Evolutionary conservation across 2,888 invertebrate genomes (phyloP).

Genomic region (Chromoteleia sp.): DNA sequence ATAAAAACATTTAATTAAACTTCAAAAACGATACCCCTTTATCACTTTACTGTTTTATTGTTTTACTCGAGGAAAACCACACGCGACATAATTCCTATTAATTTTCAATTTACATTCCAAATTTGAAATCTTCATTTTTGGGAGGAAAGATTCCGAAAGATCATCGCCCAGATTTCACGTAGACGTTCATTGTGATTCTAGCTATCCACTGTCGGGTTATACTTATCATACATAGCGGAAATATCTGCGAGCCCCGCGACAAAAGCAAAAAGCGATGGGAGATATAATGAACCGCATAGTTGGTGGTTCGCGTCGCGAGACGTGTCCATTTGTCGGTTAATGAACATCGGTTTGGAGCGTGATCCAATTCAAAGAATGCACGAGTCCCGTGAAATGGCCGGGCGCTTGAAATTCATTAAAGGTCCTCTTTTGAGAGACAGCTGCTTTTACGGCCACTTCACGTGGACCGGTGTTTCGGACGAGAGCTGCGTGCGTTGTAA

Average conservation of each 20-base stretch:
- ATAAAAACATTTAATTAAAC: too few species aligned
- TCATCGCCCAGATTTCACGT: neutral
- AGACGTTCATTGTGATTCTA: conserved; percentile 7
- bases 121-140: neutral
- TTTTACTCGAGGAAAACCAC: too few species aligned
- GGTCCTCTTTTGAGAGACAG: conserved; percentile 34
- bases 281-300: conserved; percentile 51
- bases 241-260: neutral
- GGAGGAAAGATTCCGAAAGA: neutral
- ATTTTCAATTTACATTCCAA: neutral
- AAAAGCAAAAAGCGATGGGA: conserved; percentile 30
- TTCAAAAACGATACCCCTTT: too few species aligned
- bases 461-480: conserved; percentile 32
- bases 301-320: conserved; percentile 24
- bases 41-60: too few species aligned
- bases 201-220: neutral
- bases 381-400: conserved; percentile 33
- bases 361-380: conserved; percentile 60
- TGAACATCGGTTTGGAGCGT: conserved; percentile 59
- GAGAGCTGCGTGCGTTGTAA: conserved; percentile 7
- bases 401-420: conserved; percentile 54
- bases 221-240: conserved; percentile 35
- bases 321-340: conserved; percentile 44
- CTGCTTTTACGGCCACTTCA: conserved; percentile 52
- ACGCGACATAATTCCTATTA: too few species aligned